A percentile compares a stretch with the other conserved stretches of the same genome.
phyloP scores from a whole-genome alignment of 2,113 vertebrate genomes.

The Bambusicola thoracicus region DNA sequence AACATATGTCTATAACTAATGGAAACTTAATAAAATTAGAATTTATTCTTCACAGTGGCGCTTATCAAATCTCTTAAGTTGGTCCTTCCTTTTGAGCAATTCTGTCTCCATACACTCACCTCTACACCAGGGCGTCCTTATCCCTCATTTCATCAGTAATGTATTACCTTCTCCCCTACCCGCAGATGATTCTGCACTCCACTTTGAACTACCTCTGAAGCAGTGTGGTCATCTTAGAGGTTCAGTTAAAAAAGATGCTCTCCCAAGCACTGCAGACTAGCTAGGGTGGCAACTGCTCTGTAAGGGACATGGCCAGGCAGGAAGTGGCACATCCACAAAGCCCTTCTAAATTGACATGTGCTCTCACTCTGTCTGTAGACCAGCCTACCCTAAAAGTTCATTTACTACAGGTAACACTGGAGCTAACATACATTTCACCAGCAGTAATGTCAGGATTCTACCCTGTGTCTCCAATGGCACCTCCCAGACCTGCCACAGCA shows the following conservation, averaged over 20 bases:
- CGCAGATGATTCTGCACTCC: not conserved
- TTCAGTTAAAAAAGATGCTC: not conserved
- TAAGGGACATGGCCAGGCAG: not conserved
- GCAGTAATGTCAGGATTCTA: not conserved
- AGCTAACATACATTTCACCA: too few relatives aligned
- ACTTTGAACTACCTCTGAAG: not conserved
- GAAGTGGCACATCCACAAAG: not conserved
- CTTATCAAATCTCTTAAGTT: not conserved
- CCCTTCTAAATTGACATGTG: fast-evolving
- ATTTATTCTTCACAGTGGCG: not conserved
- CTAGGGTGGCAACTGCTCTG: not conserved
- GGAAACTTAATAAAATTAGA: not conserved
- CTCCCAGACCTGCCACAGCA: not conserved
- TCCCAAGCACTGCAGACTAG: too few relatives aligned
- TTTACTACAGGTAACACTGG: fast-evolving
- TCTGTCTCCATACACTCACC: not conserved
- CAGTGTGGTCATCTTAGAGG: fast-evolving
- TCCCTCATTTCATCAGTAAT: not conserved
- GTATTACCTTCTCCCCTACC: not conserved
- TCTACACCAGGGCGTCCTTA: not conserved
- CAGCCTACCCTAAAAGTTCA: not conserved
- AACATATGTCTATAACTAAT: not conserved
- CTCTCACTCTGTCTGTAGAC: not conserved
- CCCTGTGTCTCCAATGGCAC: fast-evolving
- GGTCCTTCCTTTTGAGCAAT: not conserved